phyloP scores from a whole-genome alignment of 1,140 invertebrate species.

The Oryctes rhinoceros region DNA sequence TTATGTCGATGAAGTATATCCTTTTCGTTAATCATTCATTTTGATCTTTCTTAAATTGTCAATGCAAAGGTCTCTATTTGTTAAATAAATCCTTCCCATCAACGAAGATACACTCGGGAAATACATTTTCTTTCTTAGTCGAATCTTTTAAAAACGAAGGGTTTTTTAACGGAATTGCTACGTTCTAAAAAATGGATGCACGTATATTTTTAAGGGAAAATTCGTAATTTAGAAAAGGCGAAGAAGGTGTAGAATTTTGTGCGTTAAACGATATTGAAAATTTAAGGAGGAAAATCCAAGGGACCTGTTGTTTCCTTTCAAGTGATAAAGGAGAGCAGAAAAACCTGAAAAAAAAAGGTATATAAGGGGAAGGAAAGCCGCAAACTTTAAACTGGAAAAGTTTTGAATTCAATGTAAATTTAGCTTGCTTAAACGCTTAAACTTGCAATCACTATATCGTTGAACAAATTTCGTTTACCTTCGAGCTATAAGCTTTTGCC shows the following conservation, averaged over 20 bases:
- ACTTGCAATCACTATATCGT: constrained; percentile 39
- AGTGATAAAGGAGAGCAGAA: constrained; percentile 24
- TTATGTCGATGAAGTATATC: too few relatives aligned
- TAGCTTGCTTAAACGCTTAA: constrained; percentile 39
- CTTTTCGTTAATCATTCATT: too few relatives aligned
- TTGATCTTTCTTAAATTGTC: too few relatives aligned
- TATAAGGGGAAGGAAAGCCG: not conserved
- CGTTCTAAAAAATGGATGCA: not conserved
- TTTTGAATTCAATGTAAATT: constrained; percentile 40
- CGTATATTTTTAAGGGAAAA: constrained; percentile 21
- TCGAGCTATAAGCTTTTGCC: constrained; percentile 5
- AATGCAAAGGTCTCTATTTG: too few relatives aligned
- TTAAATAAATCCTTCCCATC: too few relatives aligned
- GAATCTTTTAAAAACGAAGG: not conserved
- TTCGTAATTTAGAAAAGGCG: constrained; percentile 24
- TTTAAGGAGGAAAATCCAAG: constrained; percentile 15
- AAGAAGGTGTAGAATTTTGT: constrained; percentile 18
- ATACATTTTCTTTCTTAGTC: too few relatives aligned
- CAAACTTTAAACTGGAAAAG: constrained; percentile 35
- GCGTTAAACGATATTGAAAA: constrained; percentile 32
- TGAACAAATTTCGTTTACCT: constrained; percentile 35
- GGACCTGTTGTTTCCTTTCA: constrained; percentile 19
- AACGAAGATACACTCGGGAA: too few relatives aligned
- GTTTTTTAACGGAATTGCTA: not conserved
- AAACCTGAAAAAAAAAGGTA: not conserved